Percentiles rank a stretch among this genome's conserved stretches.
These are phyloP conservation scores for Palaemon carinicauda DNA, from an alignment of 1,140 invertebrate genomes.

Conservation along the genomic window DNA sequence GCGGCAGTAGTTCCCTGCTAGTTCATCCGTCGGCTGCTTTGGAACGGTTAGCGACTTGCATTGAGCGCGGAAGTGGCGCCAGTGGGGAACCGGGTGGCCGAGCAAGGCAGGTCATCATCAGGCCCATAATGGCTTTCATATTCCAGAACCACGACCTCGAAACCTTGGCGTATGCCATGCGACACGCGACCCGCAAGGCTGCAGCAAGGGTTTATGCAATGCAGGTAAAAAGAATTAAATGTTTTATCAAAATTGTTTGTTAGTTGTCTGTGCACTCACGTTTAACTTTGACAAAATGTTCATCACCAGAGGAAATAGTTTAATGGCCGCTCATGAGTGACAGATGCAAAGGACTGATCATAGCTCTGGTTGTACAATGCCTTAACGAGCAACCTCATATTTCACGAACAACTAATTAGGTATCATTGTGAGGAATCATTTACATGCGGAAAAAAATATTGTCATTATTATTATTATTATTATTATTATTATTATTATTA, in stretches of 20 bases:
- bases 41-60: slow-evolving; percentile 74
- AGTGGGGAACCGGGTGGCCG: slow-evolving; percentile 63
- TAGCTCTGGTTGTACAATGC: too few species aligned
- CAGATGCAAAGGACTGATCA: too few species aligned
- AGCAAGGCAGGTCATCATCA: slow-evolving; percentile 59
- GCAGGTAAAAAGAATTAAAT: slow-evolving; percentile 67
- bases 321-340: too few species aligned
- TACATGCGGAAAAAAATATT: too few species aligned
- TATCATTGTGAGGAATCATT: too few species aligned
- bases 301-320: too few species aligned
- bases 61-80: slow-evolving; percentile 69
- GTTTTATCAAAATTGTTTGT: not conserved
- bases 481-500: too few species aligned
- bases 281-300: too few species aligned
- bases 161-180: slow-evolving; percentile 81
- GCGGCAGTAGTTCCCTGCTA: slow-evolving; percentile 78
- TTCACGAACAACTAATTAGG: too few species aligned
- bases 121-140: slow-evolving; percentile 81
- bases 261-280: too few species aligned
- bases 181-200: slow-evolving; percentile 81
- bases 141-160: slow-evolving; percentile 86
- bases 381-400: too few species aligned
- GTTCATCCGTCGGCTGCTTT: slow-evolving; percentile 84
- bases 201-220: slow-evolving; percentile 87
- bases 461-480: too few species aligned